phyloP scores from a whole-genome alignment of 1,140 invertebrate genomes.

The Akabosia matsudoensis region DNA sequence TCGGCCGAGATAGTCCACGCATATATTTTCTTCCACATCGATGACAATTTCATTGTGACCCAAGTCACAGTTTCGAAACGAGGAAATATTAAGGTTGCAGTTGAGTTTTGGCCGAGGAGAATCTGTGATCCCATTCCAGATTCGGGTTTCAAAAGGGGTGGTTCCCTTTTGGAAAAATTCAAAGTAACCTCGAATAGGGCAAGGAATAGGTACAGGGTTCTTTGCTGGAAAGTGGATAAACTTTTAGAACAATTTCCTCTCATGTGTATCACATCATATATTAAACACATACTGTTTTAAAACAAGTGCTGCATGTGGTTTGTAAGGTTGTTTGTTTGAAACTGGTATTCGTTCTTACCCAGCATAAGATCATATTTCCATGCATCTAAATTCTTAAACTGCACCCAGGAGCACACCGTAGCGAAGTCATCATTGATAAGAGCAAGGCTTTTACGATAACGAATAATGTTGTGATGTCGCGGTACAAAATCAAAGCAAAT shows the following conservation, averaged over 20 bases:
- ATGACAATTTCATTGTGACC: constrained; percentile 58
- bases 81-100: constrained; percentile 57
- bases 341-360: constrained; percentile 51
- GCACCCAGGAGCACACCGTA: constrained; percentile 90
- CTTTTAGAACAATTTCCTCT: no score
- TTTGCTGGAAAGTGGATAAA: no score
- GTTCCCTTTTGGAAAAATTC: constrained; percentile 54
- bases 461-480: constrained; percentile 91
- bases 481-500: constrained; percentile 95
- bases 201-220: constrained; percentile 57
- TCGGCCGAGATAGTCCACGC: constrained; percentile 58
- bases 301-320: no score
- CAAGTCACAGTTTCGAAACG: constrained; percentile 55
- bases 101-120: constrained; percentile 56
- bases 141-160: constrained; percentile 55
- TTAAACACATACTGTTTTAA: background rate
- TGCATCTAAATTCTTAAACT: constrained; percentile 75
- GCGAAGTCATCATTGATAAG: constrained; percentile 74
- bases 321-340: no score
- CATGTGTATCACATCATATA: no score
- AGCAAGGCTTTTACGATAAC: constrained; percentile 83
- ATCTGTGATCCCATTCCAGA: constrained; percentile 59
- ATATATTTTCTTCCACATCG: constrained; percentile 60
- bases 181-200: constrained; percentile 59
- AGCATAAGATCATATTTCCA: constrained; percentile 88